Conservation (phyloP, 2,797 vertebrate species). For the Cossypha dichroa region DNA sequence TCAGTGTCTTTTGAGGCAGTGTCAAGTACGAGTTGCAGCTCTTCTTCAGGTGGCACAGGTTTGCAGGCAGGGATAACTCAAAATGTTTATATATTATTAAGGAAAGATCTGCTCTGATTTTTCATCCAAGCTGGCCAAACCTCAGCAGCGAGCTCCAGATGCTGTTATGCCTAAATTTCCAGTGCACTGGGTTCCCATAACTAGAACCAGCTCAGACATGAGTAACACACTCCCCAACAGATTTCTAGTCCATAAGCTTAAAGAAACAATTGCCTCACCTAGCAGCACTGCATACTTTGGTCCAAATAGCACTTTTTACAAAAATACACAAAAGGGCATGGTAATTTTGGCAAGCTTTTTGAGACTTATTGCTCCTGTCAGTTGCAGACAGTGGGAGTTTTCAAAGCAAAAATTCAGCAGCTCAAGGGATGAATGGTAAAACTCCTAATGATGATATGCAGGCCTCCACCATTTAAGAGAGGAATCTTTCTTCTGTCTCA, state of each 20-base stretch:
- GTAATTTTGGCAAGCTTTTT: conserved; percentile 24
- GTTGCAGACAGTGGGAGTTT: background rate
- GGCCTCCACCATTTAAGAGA: background rate
- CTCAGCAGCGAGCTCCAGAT: background rate
- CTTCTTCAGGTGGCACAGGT: background rate
- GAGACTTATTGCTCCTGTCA: background rate
- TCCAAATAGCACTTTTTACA: background rate
- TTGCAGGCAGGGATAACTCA: background rate
- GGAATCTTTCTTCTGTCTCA: background rate
- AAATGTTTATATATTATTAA: background rate
- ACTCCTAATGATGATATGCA: background rate
- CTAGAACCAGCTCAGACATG: conserved; percentile 29
- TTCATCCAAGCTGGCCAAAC: background rate
- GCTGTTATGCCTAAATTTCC: background rate
- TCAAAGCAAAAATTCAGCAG: background rate
- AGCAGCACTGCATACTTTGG: background rate
- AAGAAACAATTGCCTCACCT: conserved; percentile 51
- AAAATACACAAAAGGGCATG: background rate
- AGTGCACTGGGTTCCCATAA: conserved; percentile 1
- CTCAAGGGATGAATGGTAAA: background rate
- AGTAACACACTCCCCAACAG: conserved; percentile 23
- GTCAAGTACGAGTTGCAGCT: background rate
- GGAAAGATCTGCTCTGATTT: background rate
- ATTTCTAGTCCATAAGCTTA: conserved; percentile 29
- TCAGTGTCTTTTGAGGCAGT: background rate